Conservation (phyloP, 2,113 vertebrate species). For the Mastomys coucha region DNA sequence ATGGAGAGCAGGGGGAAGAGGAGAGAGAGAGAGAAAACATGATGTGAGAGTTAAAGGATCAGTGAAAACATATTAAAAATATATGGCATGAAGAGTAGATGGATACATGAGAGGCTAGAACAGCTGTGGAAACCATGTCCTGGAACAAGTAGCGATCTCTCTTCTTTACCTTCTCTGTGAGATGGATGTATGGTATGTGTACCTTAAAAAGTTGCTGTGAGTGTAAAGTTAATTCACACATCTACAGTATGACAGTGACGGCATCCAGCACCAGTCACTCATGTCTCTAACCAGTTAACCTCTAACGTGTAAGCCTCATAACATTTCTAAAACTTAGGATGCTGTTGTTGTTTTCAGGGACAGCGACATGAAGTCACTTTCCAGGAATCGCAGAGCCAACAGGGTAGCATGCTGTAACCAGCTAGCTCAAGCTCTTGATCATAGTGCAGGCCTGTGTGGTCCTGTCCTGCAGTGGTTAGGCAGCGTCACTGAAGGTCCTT, state of each 20-base stretch:
- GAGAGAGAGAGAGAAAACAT: background rate
- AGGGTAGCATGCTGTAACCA: background rate
- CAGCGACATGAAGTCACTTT: constrained; percentile 7
- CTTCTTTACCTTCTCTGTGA: constrained; percentile 31
- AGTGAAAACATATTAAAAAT: background rate
- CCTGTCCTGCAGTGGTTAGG: background rate
- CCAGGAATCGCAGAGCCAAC: background rate
- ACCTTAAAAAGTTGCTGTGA: background rate
- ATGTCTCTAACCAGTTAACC: background rate
- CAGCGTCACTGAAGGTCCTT: background rate
- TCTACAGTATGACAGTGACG: background rate
- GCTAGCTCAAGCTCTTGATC: background rate
- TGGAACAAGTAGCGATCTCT: background rate
- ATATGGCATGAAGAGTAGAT: background rate
- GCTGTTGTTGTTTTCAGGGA: background rate
- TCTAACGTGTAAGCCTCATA: background rate
- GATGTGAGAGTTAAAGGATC: background rate
- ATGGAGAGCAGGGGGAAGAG: background rate
- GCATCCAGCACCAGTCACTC: background rate
- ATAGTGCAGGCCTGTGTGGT: background rate
- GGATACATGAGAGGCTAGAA: background rate
- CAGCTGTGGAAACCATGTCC: background rate
- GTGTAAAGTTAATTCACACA: background rate
- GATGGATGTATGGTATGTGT: background rate
- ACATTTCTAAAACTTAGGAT: background rate